Percentiles rank a stretch among this genome's conserved stretches.
These are phyloP conservation scores for Eretmocerus hayati DNA, from an alignment of 2,888 invertebrate species.

Conservation along the genomic window DNA sequence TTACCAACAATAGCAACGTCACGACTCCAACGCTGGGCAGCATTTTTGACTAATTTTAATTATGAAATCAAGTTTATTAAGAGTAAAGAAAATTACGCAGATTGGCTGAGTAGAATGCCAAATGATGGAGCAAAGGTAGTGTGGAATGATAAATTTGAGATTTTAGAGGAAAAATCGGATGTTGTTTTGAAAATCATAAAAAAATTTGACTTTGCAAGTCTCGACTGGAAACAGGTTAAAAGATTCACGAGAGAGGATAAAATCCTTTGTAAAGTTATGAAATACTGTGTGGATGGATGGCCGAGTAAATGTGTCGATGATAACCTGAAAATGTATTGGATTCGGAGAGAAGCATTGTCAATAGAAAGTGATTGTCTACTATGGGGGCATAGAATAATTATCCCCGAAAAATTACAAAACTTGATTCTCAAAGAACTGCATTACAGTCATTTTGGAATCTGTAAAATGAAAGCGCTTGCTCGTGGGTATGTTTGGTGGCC, in stretches of 20 bases:
- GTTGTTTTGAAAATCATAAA: no score
- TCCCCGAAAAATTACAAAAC: slow-evolving; percentile 16
- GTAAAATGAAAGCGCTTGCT: slow-evolving; percentile 27
- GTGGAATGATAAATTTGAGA: no score
- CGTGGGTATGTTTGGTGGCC: slow-evolving; percentile 27
- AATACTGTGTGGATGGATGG: slow-evolving; percentile 15
- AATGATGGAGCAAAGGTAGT: no score
- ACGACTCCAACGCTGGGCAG: slow-evolving; percentile 18
- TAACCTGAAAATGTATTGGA: slow-evolving; percentile 10
- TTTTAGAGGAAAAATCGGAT: no score
- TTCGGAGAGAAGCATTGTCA: slow-evolving; percentile 14
- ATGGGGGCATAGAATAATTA: slow-evolving; percentile 19
- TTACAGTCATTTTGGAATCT: slow-evolving; percentile 25
- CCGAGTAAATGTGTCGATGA: slow-evolving; percentile 7
- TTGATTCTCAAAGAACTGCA: slow-evolving; percentile 24
- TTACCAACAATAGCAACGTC: slow-evolving; percentile 16
- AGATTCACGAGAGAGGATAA: slow-evolving; percentile 1
- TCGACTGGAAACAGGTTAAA: no score
- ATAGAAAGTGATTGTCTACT: slow-evolving; percentile 12
- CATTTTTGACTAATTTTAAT: slow-evolving; percentile 14
- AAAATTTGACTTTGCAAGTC: no score
- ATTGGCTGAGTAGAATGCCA: slow-evolving; percentile 1
- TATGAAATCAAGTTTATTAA: slow-evolving; percentile 17
- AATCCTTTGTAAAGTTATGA: slow-evolving; percentile 12
- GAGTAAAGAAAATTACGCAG: slow-evolving; percentile 9